Percentiles rank a stretch among this genome's conserved stretches.
Conservation (phyloP, 2,888 invertebrate species). For the Sericinus montela region DNA sequence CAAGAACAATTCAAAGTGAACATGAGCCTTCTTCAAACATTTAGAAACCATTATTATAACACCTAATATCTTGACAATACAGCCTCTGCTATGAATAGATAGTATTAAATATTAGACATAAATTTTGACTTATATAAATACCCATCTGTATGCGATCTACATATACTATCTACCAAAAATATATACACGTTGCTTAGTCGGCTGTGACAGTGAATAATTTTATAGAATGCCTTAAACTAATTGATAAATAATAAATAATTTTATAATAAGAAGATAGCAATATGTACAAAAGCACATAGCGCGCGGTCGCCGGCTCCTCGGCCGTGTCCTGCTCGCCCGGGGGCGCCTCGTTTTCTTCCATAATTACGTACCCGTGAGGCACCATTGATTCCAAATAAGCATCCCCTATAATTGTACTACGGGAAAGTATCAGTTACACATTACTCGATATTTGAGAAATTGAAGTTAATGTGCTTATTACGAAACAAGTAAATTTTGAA, state of each 20-base stretch:
- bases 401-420: slow-evolving; percentile 43
- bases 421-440: slow-evolving; percentile 35
- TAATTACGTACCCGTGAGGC: slow-evolving; percentile 40
- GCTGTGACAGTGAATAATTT: slow-evolving; percentile 6
- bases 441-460: slow-evolving; percentile 31
- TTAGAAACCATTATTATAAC: slow-evolving; percentile 29
- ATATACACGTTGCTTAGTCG: slow-evolving; percentile 12
- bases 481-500: slow-evolving; percentile 36
- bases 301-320: slow-evolving; percentile 39
- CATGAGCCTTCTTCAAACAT: slow-evolving; percentile 35
- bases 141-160: slow-evolving; percentile 15
- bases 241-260: slow-evolving; percentile 75
- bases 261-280: slow-evolving; percentile 54
- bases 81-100: slow-evolving; percentile 9
- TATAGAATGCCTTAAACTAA: slow-evolving; percentile 36
- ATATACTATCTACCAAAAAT: slow-evolving; percentile 20
- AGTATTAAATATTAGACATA: slow-evolving; percentile 7
- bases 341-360: slow-evolving; percentile 30
- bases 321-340: slow-evolving; percentile 35
- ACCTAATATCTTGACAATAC: slow-evolving; percentile 26
- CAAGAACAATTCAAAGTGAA: slow-evolving; percentile 35
- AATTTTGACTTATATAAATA: slow-evolving; percentile 19
- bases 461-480: slow-evolving; percentile 29
- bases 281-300: slow-evolving; percentile 74
- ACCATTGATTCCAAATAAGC: slow-evolving; percentile 47